Conservation (phyloP, 2,113 vertebrate genomes). For the Donacobius atricapilla region DNA sequence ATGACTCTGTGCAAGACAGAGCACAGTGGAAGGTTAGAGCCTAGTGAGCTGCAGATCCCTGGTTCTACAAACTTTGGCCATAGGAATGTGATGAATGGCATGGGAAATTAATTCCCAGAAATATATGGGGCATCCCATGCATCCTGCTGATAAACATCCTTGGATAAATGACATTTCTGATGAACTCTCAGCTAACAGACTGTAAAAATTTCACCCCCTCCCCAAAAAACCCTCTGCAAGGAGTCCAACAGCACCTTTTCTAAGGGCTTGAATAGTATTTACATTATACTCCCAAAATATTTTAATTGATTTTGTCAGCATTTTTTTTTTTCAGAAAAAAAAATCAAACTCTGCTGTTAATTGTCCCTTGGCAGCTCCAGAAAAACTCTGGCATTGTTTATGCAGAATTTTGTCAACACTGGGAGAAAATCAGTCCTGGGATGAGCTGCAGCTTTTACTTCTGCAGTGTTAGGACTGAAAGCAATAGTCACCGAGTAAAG, state of each 20-base stretch:
- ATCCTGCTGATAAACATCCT: neutral
- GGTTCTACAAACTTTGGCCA: neutral
- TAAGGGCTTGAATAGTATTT: neutral
- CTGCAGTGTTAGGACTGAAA: neutral
- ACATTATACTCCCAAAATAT: neutral
- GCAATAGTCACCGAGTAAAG: neutral
- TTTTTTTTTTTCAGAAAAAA: neutral
- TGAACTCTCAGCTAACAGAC: neutral
- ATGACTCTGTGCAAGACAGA: neutral
- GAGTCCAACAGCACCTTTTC: neutral
- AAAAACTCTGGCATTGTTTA: neutral
- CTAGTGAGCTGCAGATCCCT: neutral
- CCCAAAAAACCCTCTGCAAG: neutral
- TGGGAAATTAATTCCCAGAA: neutral
- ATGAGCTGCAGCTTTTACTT: neutral
- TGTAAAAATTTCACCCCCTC: neutral
- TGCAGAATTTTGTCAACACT: neutral
- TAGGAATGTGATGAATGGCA: neutral
- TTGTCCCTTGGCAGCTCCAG: neutral
- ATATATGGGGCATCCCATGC: neutral
- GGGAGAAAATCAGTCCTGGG: neutral
- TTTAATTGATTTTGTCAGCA: neutral
- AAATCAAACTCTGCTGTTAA: neutral
- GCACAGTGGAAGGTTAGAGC: neutral
- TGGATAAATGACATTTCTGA: neutral